phyloP scores from a whole-genome alignment of 2,113 vertebrate genomes.

The Tiliqua scincoides region DNA sequence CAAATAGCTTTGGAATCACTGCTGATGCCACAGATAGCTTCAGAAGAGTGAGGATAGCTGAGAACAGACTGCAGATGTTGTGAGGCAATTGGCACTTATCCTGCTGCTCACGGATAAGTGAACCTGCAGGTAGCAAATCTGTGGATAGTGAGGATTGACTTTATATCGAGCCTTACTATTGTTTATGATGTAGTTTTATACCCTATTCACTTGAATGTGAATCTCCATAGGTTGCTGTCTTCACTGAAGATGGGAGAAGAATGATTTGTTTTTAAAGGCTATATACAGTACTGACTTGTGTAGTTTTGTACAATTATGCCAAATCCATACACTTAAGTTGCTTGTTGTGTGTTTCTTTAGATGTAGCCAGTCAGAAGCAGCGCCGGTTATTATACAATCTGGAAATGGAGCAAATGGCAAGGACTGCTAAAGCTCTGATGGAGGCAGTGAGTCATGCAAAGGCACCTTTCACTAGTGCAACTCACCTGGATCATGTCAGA shows the following conservation, averaged over 20 bases:
- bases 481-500: constrained; percentile 94
- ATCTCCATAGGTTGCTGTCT: not conserved
- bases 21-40: too few species aligned
- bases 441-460: constrained; percentile 97
- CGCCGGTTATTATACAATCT: constrained; percentile 92
- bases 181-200: not conserved
- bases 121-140: too few species aligned
- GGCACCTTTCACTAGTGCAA: constrained; percentile 95
- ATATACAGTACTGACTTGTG: not conserved
- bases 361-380: constrained; percentile 93
- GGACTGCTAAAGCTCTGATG: constrained; percentile 97
- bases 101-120: too few species aligned
- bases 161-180: not conserved
- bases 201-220: not conserved
- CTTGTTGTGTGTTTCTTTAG: constrained; percentile 67
- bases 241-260: constrained; percentile 70
- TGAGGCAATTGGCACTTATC: too few species aligned
- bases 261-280: constrained; percentile 62
- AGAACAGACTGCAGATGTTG: too few species aligned
- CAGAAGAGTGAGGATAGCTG: too few species aligned
- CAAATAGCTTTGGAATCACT: too few species aligned
- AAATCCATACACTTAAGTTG: not conserved
- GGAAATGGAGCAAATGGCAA: constrained; percentile 99
- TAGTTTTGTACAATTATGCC: accelerated
- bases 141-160: too few species aligned